These are phyloP conservation scores for Apotomis betuletana DNA, from an alignment of 2,888 invertebrate species.

Conservation along the genomic window DNA sequence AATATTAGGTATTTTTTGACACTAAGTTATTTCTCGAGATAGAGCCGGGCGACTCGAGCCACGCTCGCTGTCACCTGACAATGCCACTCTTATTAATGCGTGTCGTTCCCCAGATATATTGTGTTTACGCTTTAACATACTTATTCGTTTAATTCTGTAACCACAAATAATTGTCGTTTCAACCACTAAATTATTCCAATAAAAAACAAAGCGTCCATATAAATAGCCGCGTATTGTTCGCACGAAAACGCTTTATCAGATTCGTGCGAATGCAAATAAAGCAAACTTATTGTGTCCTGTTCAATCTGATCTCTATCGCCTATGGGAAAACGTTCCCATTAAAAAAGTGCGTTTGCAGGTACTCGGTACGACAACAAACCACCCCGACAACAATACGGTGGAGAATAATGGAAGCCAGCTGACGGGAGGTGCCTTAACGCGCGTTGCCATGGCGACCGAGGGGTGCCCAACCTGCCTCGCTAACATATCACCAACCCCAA, in stretches of 20 bases:
- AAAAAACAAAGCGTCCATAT: slow-evolving; percentile 46
- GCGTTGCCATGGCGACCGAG: slow-evolving; percentile 79
- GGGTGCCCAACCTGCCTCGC: slow-evolving; percentile 80
- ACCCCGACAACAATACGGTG: slow-evolving; percentile 69
- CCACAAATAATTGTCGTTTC: slow-evolving; percentile 49
- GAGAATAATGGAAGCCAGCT: slow-evolving; percentile 81
- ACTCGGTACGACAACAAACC: slow-evolving; percentile 61
- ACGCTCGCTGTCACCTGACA: slow-evolving; percentile 72
- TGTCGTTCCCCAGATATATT: slow-evolving; percentile 69
- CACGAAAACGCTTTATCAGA: slow-evolving; percentile 32
- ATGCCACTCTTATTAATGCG: slow-evolving; percentile 78
- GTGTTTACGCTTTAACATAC: slow-evolving; percentile 54
- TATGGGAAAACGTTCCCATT: slow-evolving; percentile 66
- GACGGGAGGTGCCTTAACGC: slow-evolving; percentile 81
- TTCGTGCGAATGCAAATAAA: slow-evolving; percentile 56
- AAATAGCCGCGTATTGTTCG: slow-evolving; percentile 34
- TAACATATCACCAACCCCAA: slow-evolving; percentile 68
- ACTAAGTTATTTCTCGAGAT: neutral
- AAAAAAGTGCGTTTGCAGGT: slow-evolving; percentile 70
- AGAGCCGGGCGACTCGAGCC: slow-evolving; percentile 57
- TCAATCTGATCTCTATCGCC: slow-evolving; percentile 62
- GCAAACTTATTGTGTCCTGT: slow-evolving; percentile 59
- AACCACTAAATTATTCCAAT: slow-evolving; percentile 43
- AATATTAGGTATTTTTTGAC: too few species aligned
- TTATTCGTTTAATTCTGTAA: slow-evolving; percentile 47